Evolutionary conservation across 35 echinoderm and acorn worm species (phyloP).

Genomic region (Heliocidaris tuberculata): DNA sequence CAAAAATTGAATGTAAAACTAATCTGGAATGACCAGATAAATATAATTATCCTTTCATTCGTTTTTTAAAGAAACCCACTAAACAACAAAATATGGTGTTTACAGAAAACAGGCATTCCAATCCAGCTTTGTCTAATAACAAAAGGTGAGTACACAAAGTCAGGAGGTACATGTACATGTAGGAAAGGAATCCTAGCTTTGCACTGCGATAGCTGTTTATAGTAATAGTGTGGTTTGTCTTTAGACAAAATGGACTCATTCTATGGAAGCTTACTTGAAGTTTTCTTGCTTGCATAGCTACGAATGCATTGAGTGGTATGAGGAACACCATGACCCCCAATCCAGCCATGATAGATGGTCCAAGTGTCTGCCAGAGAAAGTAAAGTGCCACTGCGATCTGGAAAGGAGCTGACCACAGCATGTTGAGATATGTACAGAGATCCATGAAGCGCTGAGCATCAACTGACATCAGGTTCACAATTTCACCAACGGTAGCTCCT

Average conservation of each 20-base stretch:
- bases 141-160: too few species aligned
- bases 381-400: conserved; percentile 81
- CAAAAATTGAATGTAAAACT: too few species aligned
- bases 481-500: conserved; percentile 80
- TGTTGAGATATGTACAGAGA: conserved; percentile 76
- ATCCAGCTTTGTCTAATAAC: too few species aligned
- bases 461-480: conserved; percentile 95
- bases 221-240: neutral
- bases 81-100: too few species aligned
- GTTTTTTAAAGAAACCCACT: too few species aligned
- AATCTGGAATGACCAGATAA: too few species aligned
- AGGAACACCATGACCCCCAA: conserved; percentile 72
- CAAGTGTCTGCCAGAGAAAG: conserved; percentile 70
- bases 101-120: too few species aligned
- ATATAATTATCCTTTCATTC: too few species aligned
- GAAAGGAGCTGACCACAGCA: conserved; percentile 83
- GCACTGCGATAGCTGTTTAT: too few species aligned
- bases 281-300: conserved; percentile 68
- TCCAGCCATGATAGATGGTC: conserved; percentile 81
- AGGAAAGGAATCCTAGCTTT: too few species aligned
- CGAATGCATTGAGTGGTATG: conserved; percentile 76
- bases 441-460: conserved; percentile 92
- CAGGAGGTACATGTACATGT: too few species aligned
- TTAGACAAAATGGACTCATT: neutral
- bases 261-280: conserved; percentile 58